phyloP scores from a whole-genome alignment of 1,140 invertebrate species.

The Achroia grisella region DNA sequence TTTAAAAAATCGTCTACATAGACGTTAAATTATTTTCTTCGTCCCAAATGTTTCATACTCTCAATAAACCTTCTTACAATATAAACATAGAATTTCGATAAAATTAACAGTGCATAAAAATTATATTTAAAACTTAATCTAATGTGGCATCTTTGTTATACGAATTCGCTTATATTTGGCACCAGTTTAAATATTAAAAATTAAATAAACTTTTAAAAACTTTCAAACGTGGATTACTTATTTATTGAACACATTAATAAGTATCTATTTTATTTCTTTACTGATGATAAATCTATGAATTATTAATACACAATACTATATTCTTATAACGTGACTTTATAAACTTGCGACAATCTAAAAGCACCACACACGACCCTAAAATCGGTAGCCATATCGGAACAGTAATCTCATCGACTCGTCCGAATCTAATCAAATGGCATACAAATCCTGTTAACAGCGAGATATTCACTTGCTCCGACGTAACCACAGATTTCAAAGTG shows the following conservation, averaged over 20 bases:
- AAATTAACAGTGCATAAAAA: slow-evolving; percentile 1
- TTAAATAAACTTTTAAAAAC: neutral
- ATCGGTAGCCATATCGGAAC: no score
- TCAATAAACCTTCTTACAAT: neutral
- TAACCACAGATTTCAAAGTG: no score
- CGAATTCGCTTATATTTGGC: neutral
- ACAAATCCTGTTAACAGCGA: no score
- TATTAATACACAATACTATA: slow-evolving; percentile 30
- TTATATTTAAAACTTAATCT: slow-evolving; percentile 4
- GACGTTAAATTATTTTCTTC: slow-evolving; percentile 1
- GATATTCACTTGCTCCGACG: no score
- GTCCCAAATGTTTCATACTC: neutral
- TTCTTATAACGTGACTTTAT: slow-evolving; percentile 42
- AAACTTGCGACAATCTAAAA: slow-evolving; percentile 30
- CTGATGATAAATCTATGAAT: slow-evolving; percentile 37
- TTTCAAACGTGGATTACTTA: slow-evolving; percentile 7
- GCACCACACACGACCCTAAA: no score
- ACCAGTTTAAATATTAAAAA: neutral
- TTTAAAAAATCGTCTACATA: slow-evolving; percentile 28
- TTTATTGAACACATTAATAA: slow-evolving; percentile 29
- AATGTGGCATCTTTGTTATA: slow-evolving; percentile 6
- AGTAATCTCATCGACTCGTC: no score
- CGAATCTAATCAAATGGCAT: no score
- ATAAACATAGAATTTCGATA: neutral
- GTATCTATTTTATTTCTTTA: slow-evolving; percentile 8